These are phyloP conservation scores for Myodes glareolus DNA, from an alignment of 2,113 vertebrate genomes.

Conservation along the genomic window DNA sequence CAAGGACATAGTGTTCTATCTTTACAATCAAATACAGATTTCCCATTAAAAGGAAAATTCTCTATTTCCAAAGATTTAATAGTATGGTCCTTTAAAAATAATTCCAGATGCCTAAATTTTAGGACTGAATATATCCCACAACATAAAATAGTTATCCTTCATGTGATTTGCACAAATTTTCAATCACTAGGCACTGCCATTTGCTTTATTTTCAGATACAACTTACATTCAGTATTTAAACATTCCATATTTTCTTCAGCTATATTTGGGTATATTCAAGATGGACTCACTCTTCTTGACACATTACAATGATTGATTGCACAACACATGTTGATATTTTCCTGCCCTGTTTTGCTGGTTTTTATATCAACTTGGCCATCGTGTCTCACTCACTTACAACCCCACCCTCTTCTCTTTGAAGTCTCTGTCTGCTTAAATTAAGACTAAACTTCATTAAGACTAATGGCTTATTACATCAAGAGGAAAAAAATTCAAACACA, in stretches of 20 bases:
- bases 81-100: conserved; percentile 77
- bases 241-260: conserved; percentile 34
- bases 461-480: conserved; percentile 69
- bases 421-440: conserved; percentile 72
- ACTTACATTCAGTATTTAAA: background rate
- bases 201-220: conserved; percentile 27
- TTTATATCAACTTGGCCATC: conserved; percentile 71
- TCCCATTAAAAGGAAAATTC: conserved; percentile 73
- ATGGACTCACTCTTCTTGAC: conserved; percentile 48
- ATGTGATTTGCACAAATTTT: conserved; percentile 60
- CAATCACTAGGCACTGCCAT: background rate
- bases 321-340: conserved; percentile 72
- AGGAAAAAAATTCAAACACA: conserved; percentile 64
- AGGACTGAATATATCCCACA: conserved; percentile 62
- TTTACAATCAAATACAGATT: conserved; percentile 82
- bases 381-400: conserved; percentile 55
- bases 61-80: conserved; percentile 80
- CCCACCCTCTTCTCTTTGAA: conserved; percentile 75
- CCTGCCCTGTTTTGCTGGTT: conserved; percentile 56
- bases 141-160: conserved; percentile 49
- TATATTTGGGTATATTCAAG: conserved; percentile 33
- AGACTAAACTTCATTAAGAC: conserved; percentile 70
- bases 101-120: conserved; percentile 78
- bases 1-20: conserved; percentile 77
- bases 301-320: conserved; percentile 63